Evolutionary conservation across 2,888 invertebrate species (phyloP), one percentile per base, ranked within the genome.

Genomic region (Philaethria dido): DNA sequence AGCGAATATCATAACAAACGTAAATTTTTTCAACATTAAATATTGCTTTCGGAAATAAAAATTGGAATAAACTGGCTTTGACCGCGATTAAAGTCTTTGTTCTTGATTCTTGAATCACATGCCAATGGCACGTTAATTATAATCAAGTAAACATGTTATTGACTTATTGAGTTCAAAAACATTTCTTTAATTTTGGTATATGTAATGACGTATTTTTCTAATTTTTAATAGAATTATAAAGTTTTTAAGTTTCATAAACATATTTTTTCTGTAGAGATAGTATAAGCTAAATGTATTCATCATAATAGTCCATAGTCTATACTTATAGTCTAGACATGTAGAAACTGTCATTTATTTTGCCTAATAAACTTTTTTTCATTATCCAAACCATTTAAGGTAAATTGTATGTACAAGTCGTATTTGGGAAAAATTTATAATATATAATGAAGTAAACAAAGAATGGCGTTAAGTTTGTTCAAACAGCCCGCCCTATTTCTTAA

Each of bases 31-130:
- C 9, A 14, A 22, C n/a, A 42, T 22, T 16, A 42, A 57, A 39
- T n/a, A 57, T 57, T 25, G 42, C 42, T 57, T 0, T 57, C 22
- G 42, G 55, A 61, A 64, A 69, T 64, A 48, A 69, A 66, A 57
- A 57, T 42, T 57, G 66, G 45, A 50, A 64, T 69, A 65, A 69
- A 62, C 62, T 50, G 72, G 62, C 69, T 73, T 70, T 73, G 73
- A 69, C 72, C 70, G 66, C 67, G 65, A 71, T 73, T 62, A 64
- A 50, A 72, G 69, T 69, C 72, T 73, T 73, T 73, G 73, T 73
- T 73, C 70, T 72, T 68, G 61, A 67, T 72, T 73, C 70, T 72
- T 69, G 61, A 67, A 62, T 68, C 62, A 57, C 69, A 69, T 70
- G 66, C 69, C 59, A 70, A 64, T 64, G 44, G 47, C 20, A 59